Conservation (phyloP, 1,140 invertebrate species). For the Penaeus japonicus region DNA sequence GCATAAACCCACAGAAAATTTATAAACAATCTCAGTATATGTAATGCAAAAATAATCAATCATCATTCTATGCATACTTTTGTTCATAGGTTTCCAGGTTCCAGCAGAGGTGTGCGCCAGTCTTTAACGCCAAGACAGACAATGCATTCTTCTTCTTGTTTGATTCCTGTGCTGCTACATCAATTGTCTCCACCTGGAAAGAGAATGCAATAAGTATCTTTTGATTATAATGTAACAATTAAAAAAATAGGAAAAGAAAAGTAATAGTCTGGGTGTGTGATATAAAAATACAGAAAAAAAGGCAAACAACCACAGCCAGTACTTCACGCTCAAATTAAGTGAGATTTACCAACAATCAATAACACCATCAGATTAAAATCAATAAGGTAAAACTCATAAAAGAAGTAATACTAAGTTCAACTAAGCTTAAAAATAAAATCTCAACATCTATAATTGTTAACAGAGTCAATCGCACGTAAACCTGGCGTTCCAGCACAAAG, state of each 20-base stretch:
- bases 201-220: background rate
- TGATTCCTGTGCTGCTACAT: slow-evolving; percentile 29
- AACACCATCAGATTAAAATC: too few species aligned
- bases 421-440: background rate
- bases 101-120: slow-evolving; percentile 42
- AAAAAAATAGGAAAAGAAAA: background rate
- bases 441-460: background rate
- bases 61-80: background rate
- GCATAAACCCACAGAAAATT: too few species aligned
- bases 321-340: too few species aligned
- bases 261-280: background rate
- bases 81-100: slow-evolving; percentile 47
- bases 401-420: background rate
- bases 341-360: too few species aligned
- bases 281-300: too few species aligned
- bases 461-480: background rate
- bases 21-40: background rate
- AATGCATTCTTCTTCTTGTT: slow-evolving; percentile 48
- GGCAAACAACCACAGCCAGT: too few species aligned
- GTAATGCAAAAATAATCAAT: too few species aligned
- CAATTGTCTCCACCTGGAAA: slow-evolving; percentile 36
- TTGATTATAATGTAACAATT: background rate
- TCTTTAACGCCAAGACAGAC: slow-evolving; percentile 36
- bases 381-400: background rate
- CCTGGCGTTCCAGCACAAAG: background rate